Conservation (phyloP, 2,113 vertebrate species). For the Heterocephalus glaber region DNA sequence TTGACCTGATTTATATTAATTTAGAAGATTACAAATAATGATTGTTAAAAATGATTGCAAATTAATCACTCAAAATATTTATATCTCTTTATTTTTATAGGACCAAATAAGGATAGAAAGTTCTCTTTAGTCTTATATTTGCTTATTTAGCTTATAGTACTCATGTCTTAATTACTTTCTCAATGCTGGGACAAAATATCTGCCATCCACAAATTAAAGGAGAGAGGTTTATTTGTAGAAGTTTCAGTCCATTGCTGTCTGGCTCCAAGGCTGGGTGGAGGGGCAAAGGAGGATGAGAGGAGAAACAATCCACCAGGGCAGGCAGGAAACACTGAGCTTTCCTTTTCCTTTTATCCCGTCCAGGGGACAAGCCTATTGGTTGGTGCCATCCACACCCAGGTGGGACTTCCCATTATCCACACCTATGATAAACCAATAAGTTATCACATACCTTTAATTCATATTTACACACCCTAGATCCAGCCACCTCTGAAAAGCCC, state of each 20-base stretch:
- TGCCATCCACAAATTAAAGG: background rate
- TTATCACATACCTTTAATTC: background rate
- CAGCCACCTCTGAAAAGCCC: background rate
- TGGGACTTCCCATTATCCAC: background rate
- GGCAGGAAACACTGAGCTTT: background rate
- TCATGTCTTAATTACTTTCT: background rate
- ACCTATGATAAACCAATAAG: background rate
- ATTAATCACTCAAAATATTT: conserved; percentile 15
- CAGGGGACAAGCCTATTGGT: background rate
- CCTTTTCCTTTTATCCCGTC: background rate
- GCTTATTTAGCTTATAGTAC: conserved; percentile 10
- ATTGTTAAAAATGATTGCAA: conserved; percentile 25
- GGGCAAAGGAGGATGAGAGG: background rate
- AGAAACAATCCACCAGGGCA: background rate
- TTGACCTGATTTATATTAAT: conserved; percentile 12
- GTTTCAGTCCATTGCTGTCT: background rate
- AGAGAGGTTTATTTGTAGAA: background rate
- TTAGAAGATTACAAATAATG: background rate
- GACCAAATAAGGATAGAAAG: background rate
- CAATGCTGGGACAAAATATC: background rate
- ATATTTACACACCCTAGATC: background rate
- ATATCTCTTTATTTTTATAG: background rate
- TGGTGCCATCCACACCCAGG: too few relatives aligned
- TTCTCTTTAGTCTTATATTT: conserved; percentile 5
- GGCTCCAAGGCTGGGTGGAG: background rate